Conservation (phyloP, 2,113 vertebrate species). For the Choloepus hoffmanni region DNA sequence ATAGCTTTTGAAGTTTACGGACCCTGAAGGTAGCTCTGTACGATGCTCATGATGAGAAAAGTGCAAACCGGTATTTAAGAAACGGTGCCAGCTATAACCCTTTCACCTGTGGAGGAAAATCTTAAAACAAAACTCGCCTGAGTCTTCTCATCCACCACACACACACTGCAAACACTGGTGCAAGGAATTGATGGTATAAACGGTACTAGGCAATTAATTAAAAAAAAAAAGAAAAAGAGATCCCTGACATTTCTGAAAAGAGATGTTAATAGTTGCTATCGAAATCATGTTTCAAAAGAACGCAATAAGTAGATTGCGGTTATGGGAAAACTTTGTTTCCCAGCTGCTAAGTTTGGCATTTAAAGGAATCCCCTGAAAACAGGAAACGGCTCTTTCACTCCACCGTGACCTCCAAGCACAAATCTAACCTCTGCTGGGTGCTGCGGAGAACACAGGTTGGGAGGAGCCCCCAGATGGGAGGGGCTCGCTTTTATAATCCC, state of each 20-base stretch:
- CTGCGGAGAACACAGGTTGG: not conserved
- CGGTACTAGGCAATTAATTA: not conserved
- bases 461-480: not conserved
- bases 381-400: conserved; percentile 62
- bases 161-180: not conserved
- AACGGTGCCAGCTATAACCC: not conserved
- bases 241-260: conserved; percentile 59
- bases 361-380: conserved; percentile 69
- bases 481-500: not conserved
- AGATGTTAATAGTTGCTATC: conserved; percentile 45
- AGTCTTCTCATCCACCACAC: not conserved
- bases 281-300: conserved; percentile 59
- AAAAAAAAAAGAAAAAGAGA: not conserved
- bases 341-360: conserved; percentile 67
- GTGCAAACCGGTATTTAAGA: not conserved
- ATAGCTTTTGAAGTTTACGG: not conserved
- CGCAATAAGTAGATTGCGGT: not conserved
- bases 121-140: not conserved
- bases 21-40: not conserved
- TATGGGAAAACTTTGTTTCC: conserved; percentile 73
- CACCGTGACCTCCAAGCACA: not conserved
- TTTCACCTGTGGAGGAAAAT: not conserved
- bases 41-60: not conserved
- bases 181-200: not conserved
- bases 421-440: not conserved